Conservation (phyloP, 1,140 invertebrate genomes). For the Drosophila subobscura region DNA sequence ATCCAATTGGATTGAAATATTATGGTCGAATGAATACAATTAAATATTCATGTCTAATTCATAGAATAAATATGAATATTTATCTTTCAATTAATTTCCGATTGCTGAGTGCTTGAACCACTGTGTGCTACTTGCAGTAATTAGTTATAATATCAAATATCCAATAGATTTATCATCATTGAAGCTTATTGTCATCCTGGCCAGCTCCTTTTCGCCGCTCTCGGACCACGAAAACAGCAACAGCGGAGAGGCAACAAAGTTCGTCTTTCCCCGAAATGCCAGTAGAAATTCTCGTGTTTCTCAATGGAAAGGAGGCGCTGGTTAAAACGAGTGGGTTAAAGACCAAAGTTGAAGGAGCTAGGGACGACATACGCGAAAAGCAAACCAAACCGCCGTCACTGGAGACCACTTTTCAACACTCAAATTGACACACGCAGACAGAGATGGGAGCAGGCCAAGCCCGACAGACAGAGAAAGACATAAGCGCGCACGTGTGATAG, state of each 20-base stretch:
- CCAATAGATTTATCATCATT: no score
- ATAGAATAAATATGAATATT: no score
- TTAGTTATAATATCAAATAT: no score
- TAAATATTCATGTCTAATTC: no score
- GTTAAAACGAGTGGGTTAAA: neutral
- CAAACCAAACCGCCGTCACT: slow-evolving; percentile 73
- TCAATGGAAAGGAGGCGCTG: neutral
- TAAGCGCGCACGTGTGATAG: slow-evolving; percentile 33
- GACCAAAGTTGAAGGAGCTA: neutral
- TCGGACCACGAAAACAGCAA: slow-evolving; percentile 11
- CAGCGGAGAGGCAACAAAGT: slow-evolving; percentile 28
- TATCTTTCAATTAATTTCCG: no score
- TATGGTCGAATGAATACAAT: no score
- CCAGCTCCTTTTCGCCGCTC: no score
- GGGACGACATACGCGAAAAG: slow-evolving; percentile 39
- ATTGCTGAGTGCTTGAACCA: no score
- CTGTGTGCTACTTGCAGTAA: no score
- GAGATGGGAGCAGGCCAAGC: slow-evolving; percentile 11
- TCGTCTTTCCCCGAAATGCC: slow-evolving; percentile 67
- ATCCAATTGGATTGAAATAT: no score
- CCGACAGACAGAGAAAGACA: slow-evolving; percentile 22
- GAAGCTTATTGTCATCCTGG: no score
- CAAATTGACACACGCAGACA: slow-evolving; percentile 70
- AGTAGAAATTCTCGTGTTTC: slow-evolving; percentile 44
- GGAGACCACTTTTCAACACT: slow-evolving; percentile 80